phyloP scores from a whole-genome alignment of 2,888 invertebrate species.

The Ormyrus labotus region DNA sequence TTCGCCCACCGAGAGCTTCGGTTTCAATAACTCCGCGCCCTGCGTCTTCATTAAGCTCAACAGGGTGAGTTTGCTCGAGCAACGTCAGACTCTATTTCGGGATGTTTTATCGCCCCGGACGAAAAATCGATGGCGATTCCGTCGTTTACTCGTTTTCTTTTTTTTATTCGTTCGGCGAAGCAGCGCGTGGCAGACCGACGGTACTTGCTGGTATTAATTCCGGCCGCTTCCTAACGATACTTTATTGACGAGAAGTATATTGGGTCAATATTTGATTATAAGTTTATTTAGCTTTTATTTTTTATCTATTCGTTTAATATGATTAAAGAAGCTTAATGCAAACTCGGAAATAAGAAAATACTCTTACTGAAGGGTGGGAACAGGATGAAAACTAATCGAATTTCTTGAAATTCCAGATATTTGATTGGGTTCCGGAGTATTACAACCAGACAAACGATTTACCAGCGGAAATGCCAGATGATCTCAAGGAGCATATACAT shows the following conservation, averaged over 20 bases:
- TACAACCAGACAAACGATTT: slow-evolving; percentile 78
- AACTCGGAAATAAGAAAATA: too few species aligned
- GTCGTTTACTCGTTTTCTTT: background rate
- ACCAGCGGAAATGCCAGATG: slow-evolving; percentile 80
- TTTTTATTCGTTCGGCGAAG: background rate
- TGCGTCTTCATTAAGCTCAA: slow-evolving; percentile 92
- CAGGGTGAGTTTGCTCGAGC: slow-evolving; percentile 78
- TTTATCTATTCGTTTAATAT: too few species aligned
- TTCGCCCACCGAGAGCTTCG: slow-evolving; percentile 78
- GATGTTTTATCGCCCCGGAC: slow-evolving; percentile 5
- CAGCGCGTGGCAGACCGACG: too few species aligned
- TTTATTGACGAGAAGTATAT: too few species aligned
- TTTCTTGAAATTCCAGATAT: slow-evolving; percentile 78
- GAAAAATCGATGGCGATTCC: slow-evolving; percentile 36
- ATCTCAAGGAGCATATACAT: slow-evolving; percentile 77
- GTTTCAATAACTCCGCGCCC: slow-evolving; percentile 85
- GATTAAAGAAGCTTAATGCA: too few species aligned
- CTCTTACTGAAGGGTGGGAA: too few species aligned
- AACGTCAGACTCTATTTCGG: slow-evolving; percentile 32
- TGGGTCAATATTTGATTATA: slow-evolving; percentile 43
- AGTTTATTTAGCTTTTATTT: slow-evolving; percentile 60
- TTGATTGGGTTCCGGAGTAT: slow-evolving; percentile 83
- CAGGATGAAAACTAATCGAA: too few species aligned
- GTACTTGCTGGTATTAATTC: too few species aligned
- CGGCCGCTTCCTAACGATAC: too few species aligned